Conservation (phyloP, 2,113 vertebrate genomes). For the Hirundichthys speculiger region DNA sequence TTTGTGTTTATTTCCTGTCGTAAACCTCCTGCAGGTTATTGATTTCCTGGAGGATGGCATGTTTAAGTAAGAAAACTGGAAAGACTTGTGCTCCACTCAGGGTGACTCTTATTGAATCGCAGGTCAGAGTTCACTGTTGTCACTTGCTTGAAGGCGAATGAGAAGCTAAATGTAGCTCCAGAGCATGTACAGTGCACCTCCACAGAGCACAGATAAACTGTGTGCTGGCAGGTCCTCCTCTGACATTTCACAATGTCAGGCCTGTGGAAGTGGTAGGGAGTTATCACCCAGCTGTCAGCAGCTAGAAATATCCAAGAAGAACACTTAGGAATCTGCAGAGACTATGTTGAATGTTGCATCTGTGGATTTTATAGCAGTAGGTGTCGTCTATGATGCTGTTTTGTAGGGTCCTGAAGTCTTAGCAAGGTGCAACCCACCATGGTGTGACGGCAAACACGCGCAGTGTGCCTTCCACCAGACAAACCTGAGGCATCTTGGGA, state of each 20-base stretch:
- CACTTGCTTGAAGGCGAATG: slow-evolving; percentile 63
- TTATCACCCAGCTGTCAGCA: slow-evolving; percentile 58
- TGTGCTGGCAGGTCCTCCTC: slow-evolving; percentile 32
- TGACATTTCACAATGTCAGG: slow-evolving; percentile 55
- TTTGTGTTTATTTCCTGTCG: slow-evolving; percentile 72
- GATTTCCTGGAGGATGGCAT: slow-evolving; percentile 73
- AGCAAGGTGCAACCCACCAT: slow-evolving; percentile 14
- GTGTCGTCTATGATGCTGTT: background rate
- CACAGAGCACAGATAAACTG: slow-evolving; percentile 57
- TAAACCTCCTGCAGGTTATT: slow-evolving; percentile 72
- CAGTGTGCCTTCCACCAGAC: slow-evolving; percentile 46
- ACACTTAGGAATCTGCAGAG: slow-evolving; percentile 51
- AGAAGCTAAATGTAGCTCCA: slow-evolving; percentile 67
- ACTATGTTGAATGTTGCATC: slow-evolving; percentile 57
- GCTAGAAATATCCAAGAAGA: slow-evolving; percentile 60
- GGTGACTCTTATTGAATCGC: slow-evolving; percentile 58
- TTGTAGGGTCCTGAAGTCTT: slow-evolving; percentile 8
- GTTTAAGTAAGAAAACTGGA: slow-evolving; percentile 58
- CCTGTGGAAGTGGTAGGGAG: slow-evolving; percentile 56
- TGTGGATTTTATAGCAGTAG: slow-evolving; percentile 22
- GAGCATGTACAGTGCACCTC: slow-evolving; percentile 52
- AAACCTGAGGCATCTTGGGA: slow-evolving; percentile 81
- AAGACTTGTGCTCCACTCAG: slow-evolving; percentile 52
- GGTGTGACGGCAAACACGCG: slow-evolving; percentile 27
- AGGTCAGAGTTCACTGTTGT: slow-evolving; percentile 64